These are phyloP conservation scores for Dinothrombium tinctorium DNA, from an alignment of 1,140 invertebrate species.

Conservation along the genomic window DNA sequence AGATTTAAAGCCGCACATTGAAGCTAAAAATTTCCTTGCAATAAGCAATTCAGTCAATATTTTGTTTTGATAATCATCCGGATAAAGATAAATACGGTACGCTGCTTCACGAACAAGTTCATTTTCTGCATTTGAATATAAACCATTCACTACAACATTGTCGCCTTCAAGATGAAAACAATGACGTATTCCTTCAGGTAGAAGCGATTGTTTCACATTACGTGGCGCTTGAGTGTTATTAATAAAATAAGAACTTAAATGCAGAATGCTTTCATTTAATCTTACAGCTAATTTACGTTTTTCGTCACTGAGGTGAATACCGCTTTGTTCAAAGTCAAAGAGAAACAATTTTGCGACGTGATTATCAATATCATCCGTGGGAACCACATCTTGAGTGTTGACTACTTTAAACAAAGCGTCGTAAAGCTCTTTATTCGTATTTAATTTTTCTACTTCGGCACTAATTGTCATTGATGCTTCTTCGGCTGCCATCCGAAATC, in stretches of 20 bases:
- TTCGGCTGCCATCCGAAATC: conserved; percentile 46
- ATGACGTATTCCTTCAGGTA: conserved; percentile 39
- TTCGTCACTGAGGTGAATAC: conserved; percentile 66
- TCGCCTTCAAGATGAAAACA: conserved; percentile 45
- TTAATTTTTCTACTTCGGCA: conserved; percentile 73
- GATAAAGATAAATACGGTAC: conserved; percentile 60
- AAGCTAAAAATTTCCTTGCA: conserved; percentile 46
- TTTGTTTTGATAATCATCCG: conserved; percentile 46
- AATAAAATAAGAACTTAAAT: conserved; percentile 67
- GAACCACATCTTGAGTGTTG: conserved; percentile 37
- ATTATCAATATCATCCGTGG: conserved; percentile 45
- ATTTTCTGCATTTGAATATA: conserved; percentile 51
- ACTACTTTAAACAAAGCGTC: conserved; percentile 41
- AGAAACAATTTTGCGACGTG: conserved; percentile 70
- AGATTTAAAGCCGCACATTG: conserved; percentile 58
- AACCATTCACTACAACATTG: conserved; percentile 42
- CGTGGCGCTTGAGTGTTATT: conserved; percentile 39
- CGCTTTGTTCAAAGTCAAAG: conserved; percentile 89
- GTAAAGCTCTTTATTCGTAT: conserved; percentile 65
- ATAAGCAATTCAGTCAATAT: conserved; percentile 43
- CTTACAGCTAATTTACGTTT: conserved; percentile 39
- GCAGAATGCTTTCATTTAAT: conserved; percentile 52
- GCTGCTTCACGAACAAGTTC: conserved; percentile 52
- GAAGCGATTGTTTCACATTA: conserved; percentile 33
- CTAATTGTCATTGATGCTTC: conserved; percentile 56